Base-by-base conservation (phyloP, 2,113 vertebrate species). In the Alligator sinensis region DNA sequence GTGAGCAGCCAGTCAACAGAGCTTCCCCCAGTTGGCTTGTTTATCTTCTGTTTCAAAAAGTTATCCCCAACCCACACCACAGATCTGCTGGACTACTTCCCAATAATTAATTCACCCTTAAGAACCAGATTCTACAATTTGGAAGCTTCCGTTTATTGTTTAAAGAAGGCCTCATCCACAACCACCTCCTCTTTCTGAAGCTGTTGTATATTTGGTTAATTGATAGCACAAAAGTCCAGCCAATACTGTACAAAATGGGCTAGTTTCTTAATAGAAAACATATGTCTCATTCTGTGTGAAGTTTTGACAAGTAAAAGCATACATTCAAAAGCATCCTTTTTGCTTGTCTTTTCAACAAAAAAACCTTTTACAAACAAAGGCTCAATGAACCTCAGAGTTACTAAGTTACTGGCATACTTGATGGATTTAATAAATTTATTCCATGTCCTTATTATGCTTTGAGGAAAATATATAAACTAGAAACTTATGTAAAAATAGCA, bases 281-380 rank as follows among this genome's bases (percentile, higher is more conserved):
- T 54, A 83, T 93, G 88, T 89, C 62, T 66, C 81, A 19, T 95
- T 80, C 72, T 59, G 5, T 60, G 84, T 21, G 38, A 93, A 94
- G 86, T 79, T 87, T 80, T 47, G 25, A 75, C 62, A 94, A 90
- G n/a, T 80, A 76, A 95, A 88, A 94, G 55, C 25, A 80, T 38
- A 34, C 10, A 30, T 95, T 97, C 87, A 95, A 95, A 93, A 84
- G 60, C 54, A 86, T 93, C 90, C 80, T 96, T 96, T 96, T 84
- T 62, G 55, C 62, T 9, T 24, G 54, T 74, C 47, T 85, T 75
- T 94, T 95, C 85, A 90, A 85, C 30, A 92, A 96, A 87, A 64
- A 75, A 66, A 47, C 88, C 47, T 70, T 82, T 72, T 18, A 87
- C 13, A 96, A 79, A 75, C 30, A 74, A 59, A 89, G 30, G 61